These are phyloP conservation scores for Phataginus tricuspis DNA, from an alignment of 2,797 vertebrate species.

Conservation along the genomic window DNA sequence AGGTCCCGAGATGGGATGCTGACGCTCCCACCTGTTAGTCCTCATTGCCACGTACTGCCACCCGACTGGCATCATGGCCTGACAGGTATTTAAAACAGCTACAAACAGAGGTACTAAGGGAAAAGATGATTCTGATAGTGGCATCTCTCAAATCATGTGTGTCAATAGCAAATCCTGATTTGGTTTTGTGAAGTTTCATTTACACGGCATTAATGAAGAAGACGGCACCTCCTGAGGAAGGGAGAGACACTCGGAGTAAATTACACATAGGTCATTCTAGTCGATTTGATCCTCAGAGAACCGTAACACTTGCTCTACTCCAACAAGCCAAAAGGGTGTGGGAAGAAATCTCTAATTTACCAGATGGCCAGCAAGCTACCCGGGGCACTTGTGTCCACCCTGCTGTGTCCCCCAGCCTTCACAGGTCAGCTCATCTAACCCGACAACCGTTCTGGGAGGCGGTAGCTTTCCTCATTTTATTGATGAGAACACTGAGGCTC, in stretches of 20 bases:
- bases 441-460: not conserved
- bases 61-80: slow-evolving; percentile 27
- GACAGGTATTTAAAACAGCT: slow-evolving; percentile 20
- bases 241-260: slow-evolving; percentile 24
- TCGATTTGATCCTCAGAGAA: not conserved
- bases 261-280: not conserved
- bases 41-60: not conserved
- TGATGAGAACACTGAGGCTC: not conserved
- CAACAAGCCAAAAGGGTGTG: not conserved
- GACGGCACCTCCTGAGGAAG: not conserved
- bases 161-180: slow-evolving; percentile 39
- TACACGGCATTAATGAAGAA: slow-evolving; percentile 34
- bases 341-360: slow-evolving; percentile 27
- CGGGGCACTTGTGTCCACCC: not conserved
- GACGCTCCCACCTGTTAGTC: slow-evolving; percentile 1
- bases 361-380: not conserved
- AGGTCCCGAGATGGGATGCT: not conserved
- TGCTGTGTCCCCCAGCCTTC: not conserved
- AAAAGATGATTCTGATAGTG: not conserved
- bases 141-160: slow-evolving; percentile 30
- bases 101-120: not conserved
- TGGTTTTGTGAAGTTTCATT: slow-evolving; percentile 9
- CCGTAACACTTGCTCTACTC: not conserved
- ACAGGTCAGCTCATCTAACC: not conserved
- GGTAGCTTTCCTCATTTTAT: not conserved